Evolutionary conservation across 2,797 vertebrate genomes (phyloP), one percentile per base, ranked within the genome.

Genomic region (Coregonus sp.): DNA sequence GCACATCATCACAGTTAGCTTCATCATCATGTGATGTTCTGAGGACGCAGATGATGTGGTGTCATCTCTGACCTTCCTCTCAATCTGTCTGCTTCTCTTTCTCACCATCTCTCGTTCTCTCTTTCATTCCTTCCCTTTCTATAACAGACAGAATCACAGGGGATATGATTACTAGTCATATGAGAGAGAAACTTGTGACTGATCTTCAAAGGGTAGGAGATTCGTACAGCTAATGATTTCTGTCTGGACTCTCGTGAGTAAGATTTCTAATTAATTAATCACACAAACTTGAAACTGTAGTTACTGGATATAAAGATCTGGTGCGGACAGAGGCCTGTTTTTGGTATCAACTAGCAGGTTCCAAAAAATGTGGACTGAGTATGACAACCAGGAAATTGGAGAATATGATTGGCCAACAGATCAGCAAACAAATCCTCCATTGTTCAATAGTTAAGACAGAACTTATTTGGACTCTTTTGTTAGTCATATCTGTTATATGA

Each of bases 1-100:
- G 81, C 37, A 9, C 70, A 76, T 29, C 63, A 80, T 78, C 35
- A 70, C 33, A 72, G 70, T 61, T 76, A 78, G 71, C 79, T 75
- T 71, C 84, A 75, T 71, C 56, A n/a, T 56, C 61, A 31, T 66
- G 59, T 74, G 72, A 74, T 65, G 51, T 59, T 47, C 75, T 72
- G 81, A 71, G 51, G 9, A 14, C 51, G 54, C 54, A 63, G 14
- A 31, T 73, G 63, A 82, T 77, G 29, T 54, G 78, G 81, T 1
- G 75, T 77, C 73, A 76, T 50, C 74, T 84, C 31, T 68, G 72
- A 82, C 70, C 54, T 70, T 75, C 31, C 51, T 33, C 50, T 35
- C 31, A 47, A 4, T 14, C 33, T 29, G 33, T n/a, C 16, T 5
- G 16, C 9, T 67, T 31, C 9, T 68, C 73, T 73, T 20, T 5